Base-by-base conservation (phyloP, 2,113 vertebrate species). In the Entomyzon cyanotis region DNA sequence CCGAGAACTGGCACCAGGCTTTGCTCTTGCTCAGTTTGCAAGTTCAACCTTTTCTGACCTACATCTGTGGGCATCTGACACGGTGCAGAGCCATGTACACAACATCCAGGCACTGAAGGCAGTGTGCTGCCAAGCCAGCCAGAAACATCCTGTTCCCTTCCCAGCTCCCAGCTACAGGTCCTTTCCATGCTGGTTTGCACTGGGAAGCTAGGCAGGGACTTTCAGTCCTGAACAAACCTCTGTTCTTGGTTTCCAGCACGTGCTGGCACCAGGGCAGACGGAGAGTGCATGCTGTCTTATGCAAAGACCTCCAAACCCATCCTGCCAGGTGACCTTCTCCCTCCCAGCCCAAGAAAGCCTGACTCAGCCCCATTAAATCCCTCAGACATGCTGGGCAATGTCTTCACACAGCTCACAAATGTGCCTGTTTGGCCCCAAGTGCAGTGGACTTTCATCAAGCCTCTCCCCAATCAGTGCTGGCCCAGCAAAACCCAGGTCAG, bases 11-110 rank as follows among this genome's bases (percentile, higher is more conserved):
- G 15, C 58, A 30, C 50, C 58, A 91, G 42, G 37, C 41, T 93
- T 58, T 65, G 12, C 33, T 77, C 33, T 30, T 24, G 58, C 70
- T 68, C 70, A 50, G 23, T 82, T 64, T 58, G 5, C 55, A 90
- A 86, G 35, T 52, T 77, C 65, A 80, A 2, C 46, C 37, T 37
- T 86, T 86, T 53, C 35, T 75, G 53, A 53, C 64, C 71, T 37
- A 10, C 1, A 2, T 50, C 47, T 73, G 12, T 2, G 33, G 23
- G 31, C 42, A 82, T 46, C 18, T 0, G 3, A 47, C 31, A 76
- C 0, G 0, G 49, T 58, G 50, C 41, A 67, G 15, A 44, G 33
- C 31, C 42, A 49, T 0, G 2, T 23, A 30, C 23, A 41, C 56
- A 65, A 49, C 56, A 56, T 15, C 15, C 50, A 41, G 41, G 49